Evolutionary conservation across 1,140 invertebrate species (phyloP).

Genomic region (Gonioctena quinquepunctata): DNA sequence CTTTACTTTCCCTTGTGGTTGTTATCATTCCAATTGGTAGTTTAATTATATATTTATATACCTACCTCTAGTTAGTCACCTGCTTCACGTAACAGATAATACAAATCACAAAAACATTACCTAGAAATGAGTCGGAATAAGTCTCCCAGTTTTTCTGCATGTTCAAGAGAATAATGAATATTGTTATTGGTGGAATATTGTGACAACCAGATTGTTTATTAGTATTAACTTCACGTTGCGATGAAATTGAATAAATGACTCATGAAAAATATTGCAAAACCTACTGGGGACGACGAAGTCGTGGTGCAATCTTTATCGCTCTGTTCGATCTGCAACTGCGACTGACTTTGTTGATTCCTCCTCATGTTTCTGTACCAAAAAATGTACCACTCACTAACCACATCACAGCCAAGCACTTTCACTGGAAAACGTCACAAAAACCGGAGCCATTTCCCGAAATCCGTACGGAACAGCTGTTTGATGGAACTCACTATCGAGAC

Average conservation of each 20-base stretch:
- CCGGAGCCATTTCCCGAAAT: background rate
- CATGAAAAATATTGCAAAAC: background rate
- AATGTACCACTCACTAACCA: background rate
- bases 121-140: too few species aligned
- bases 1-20: background rate
- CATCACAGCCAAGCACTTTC: background rate
- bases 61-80: too few species aligned
- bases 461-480: background rate
- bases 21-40: background rate
- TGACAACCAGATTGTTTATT: background rate
- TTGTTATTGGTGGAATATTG: too few species aligned
- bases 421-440: background rate
- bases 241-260: background rate
- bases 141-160: too few species aligned
- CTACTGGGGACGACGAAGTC: constrained; percentile 3
- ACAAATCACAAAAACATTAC: too few species aligned
- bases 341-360: constrained; percentile 10
- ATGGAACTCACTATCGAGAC: background rate
- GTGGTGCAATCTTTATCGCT: background rate
- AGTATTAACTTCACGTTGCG: background rate
- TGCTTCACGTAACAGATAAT: background rate
- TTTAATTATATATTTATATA: too few species aligned
- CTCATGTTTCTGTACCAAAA: constrained; percentile 1
- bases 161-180: too few species aligned
- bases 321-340: background rate